Evolutionary conservation across 2,888 invertebrate genomes (phyloP), one percentile per base, ranked within the genome.

Genomic region (Sialis lutaria): DNA sequence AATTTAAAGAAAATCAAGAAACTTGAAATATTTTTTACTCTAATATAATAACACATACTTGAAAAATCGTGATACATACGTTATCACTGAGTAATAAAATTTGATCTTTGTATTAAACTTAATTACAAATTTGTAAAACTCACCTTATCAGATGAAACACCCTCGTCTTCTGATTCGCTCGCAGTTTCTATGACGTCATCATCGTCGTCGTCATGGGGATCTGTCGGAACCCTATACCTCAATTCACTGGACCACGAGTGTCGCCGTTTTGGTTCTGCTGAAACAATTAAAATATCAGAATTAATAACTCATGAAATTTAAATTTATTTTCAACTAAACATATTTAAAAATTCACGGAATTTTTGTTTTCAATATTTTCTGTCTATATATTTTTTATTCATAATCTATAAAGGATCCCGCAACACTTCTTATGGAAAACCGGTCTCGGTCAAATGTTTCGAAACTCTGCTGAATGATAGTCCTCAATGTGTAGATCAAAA

Each of bases 231-330:
- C 8, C 37, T 33, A 12, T 40, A 46, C n/a, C 41, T 41, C 12
- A 41, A 10, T 32, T 46, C 46, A 41, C 46, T 59, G 53, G 54
- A 56, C 58, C 59, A 60, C 22, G 60, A 60, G 52, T 60, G 60
- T 41, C 62, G 59, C 46, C 57, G 54, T 53, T 61, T 61, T 51
- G 57, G 53, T 49, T 61, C 61, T 46, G 56, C 62, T 60, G 53
- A 12, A 58, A 58, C 42, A 44, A 44, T 33, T 1, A 9, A 41
- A 12, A 13, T 12, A 6, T n/a, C 22, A 22, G 22, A 22, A 22
- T 22, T 22, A 31, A 31, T 42, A 22, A 42, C 30, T 31, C 9
- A 42, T 9, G 31, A 12, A 6, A 30, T 6, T 42, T 32, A 12
- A 42, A 22, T n/a, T 10, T 42, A 22, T 30, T 42, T 37, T 37